These are phyloP conservation scores for Aeoliscus strigatus DNA, from an alignment of 2,797 vertebrate species.

Conservation along the genomic window DNA sequence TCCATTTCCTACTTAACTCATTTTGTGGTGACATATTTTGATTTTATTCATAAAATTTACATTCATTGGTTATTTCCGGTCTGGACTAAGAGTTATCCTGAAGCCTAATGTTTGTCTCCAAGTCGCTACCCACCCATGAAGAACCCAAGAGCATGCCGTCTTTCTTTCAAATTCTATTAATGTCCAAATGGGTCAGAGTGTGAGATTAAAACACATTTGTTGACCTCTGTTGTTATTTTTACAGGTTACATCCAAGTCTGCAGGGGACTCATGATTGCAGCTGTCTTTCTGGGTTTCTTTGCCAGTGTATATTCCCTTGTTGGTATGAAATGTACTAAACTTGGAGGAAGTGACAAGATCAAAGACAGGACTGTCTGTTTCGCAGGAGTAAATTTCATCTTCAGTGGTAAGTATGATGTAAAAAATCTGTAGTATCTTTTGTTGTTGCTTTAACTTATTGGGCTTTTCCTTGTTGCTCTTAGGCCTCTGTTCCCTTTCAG, in stretches of 20 bases:
- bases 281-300: conserved; percentile 89
- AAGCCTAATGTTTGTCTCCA: conserved; percentile 31
- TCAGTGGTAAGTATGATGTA: conserved; percentile 83
- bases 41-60: conserved; percentile 11
- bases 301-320: conserved; percentile 82
- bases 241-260: conserved; percentile 96
- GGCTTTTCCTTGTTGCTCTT: conserved; percentile 9
- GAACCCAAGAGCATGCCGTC: conserved; percentile 23
- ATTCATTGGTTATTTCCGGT: conserved; percentile 8
- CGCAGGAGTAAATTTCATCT: conserved; percentile 84
- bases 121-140: neutral
- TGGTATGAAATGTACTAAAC: conserved; percentile 97
- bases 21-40: neutral
- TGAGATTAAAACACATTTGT: neutral
- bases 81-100: conserved; percentile 13
- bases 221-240: conserved; percentile 11
- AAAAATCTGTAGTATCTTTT: neutral
- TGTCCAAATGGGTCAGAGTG: conserved; percentile 25
- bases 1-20: neutral
- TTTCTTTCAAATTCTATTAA: conserved; percentile 38
- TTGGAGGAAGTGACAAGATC: conserved; percentile 85
- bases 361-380: conserved; percentile 87
- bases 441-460: neutral
- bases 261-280: conserved; percentile 90
- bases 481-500: conserved; percentile 89